Percentiles rank a stretch among this genome's conserved stretches.
phyloP scores from a whole-genome alignment of 1,140 invertebrate genomes.

The Dendroctonus valens region DNA sequence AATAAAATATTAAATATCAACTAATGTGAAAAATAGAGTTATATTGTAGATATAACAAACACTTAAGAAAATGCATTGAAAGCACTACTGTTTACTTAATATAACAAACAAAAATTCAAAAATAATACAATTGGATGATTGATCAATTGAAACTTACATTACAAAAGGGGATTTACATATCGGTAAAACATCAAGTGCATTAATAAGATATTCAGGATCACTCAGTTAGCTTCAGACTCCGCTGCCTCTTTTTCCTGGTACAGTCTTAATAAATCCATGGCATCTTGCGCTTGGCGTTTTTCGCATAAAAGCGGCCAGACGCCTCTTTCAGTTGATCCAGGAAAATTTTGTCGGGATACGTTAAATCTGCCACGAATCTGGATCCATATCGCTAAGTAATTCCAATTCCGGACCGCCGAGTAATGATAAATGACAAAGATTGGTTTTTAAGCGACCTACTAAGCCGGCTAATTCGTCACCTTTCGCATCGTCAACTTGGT shows the following conservation, averaged over 20 bases:
- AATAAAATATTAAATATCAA: too few species aligned
- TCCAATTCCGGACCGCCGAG: conserved; percentile 77
- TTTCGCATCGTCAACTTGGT: conserved; percentile 66
- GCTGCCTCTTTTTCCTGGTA: conserved; percentile 49
- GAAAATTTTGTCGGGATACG: conserved; percentile 74
- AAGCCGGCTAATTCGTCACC: conserved; percentile 58
- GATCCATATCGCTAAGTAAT: conserved; percentile 80
- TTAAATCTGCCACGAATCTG: conserved; percentile 77
- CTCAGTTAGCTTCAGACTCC: conserved; percentile 40
- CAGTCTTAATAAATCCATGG: conserved; percentile 68
- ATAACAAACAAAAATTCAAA: not conserved
- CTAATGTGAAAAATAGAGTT: too few species aligned
- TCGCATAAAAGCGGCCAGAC: conserved; percentile 75
- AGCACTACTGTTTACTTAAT: too few species aligned
- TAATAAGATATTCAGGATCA: conserved; percentile 12
- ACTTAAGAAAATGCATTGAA: too few species aligned
- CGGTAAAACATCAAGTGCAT: conserved; percentile 16
- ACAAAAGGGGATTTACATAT: conserved; percentile 22
- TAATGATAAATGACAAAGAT: conserved; percentile 77
- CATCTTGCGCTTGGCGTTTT: conserved; percentile 79
- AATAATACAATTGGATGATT: not conserved
- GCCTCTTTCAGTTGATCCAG: conserved; percentile 80
- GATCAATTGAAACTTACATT: conserved; percentile 28
- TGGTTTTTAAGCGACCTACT: conserved; percentile 71
- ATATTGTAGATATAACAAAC: too few species aligned